Evolutionary conservation across 2,113 vertebrate genomes (phyloP).

Genomic region (Nerophis lumbriciformis): DNA sequence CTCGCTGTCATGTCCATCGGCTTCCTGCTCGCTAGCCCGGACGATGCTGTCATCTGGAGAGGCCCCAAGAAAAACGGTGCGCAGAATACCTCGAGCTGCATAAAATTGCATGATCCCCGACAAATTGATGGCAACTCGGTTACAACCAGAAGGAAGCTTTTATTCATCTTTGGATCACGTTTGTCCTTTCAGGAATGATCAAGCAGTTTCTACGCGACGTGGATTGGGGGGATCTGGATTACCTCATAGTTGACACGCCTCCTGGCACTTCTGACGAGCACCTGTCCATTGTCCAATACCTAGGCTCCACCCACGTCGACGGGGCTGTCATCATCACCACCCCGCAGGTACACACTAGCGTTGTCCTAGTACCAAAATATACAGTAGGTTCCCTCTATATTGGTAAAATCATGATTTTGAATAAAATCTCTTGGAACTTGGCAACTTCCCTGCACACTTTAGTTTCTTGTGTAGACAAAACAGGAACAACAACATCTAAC

Average conservation of each 20-base stretch:
- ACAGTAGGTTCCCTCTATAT: too few species aligned
- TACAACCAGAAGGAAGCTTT: not conserved
- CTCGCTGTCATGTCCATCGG: conserved; percentile 94
- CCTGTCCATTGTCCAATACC: conserved; percentile 87
- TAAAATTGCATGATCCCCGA: not conserved
- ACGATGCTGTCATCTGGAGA: conserved; percentile 97
- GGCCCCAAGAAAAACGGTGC: conserved; percentile 96
- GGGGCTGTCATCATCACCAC: conserved; percentile 90
- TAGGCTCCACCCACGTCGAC: conserved; percentile 74
- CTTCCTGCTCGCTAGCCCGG: conserved; percentile 89
- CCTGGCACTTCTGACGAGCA: conserved; percentile 95
- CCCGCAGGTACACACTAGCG: conserved; percentile 78
- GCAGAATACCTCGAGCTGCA: conserved; percentile 2
- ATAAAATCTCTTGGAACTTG: too few species aligned
- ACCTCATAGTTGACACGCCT: conserved; percentile 89
- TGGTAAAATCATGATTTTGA: too few species aligned
- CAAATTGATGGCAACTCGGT: too few species aligned
- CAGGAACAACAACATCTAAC: too few species aligned
- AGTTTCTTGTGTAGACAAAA: too few species aligned
- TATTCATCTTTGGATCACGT: not conserved
- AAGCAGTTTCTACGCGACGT: conserved; percentile 96
- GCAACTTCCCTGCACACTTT: too few species aligned
- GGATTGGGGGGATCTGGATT: conserved; percentile 94
- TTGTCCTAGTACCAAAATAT: too few species aligned
- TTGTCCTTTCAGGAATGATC: conserved; percentile 81